Evolutionary conservation across 2,113 vertebrate species (phyloP), one percentile per base, ranked within the genome.

Genomic region (Solenodon paradoxus): DNA sequence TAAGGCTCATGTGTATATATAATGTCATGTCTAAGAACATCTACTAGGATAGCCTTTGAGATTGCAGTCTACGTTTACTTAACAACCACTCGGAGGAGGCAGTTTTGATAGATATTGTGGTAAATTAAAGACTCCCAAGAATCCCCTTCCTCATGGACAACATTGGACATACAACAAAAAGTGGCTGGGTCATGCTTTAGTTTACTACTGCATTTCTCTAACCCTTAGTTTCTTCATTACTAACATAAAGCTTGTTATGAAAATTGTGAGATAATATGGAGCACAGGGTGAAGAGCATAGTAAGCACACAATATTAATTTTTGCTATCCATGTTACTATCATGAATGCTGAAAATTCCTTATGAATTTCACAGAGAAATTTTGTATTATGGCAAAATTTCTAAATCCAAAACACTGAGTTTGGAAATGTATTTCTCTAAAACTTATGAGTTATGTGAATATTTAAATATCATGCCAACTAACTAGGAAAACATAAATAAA

Each of bases 401-500:
- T 88, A 88, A 93, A 53, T 6, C 15, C 81, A 57, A 77, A 24
- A 90, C 88, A 77, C 40, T 75, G 30, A 79, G 7, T 74, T 95
- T 38, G 28, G 35, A n/a, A 89, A 86, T 81, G 64, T 55, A 51
- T 64, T 61, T 85, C 30, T 63, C 47, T 61, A 64, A 90, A 80
- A 68, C 66, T 40, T 63, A 66, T 91, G 35, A 28, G 9, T 32
- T 26, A 42, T 11, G 32, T 72, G 55, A 53, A 91, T 90, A 71
- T 57, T 51, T 26, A 92, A 68, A 82, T 53, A 59, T 19, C 10
- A 42, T 38, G 16, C 12, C 66, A 91, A 59, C 38, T 47, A 59
- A 86, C 47, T 71, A 88, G n/a, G 64, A 88, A 81, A 38, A 17
- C 26, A 42, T 51, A 86, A 88, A 81, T 81, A 92, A 94, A 82